Evolutionary conservation across 2,888 invertebrate genomes (phyloP), one percentile per base, ranked within the genome.

Genomic region (Macaria notata): DNA sequence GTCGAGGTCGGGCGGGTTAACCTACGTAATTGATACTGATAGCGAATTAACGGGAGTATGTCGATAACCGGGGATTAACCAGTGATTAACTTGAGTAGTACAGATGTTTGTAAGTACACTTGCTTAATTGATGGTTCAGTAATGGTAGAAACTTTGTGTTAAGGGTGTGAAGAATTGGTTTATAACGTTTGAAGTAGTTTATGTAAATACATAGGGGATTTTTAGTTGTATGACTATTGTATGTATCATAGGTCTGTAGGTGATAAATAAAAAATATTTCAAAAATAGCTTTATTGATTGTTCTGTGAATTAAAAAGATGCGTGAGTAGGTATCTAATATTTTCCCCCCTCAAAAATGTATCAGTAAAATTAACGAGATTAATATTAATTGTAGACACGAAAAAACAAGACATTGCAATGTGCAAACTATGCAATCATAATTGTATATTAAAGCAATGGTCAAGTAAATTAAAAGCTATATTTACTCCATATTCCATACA

Each of bases 1-100:
- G 70, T 70, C 71, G 71, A 73, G 73, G 72, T 73, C 70, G 73
- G 72, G 63, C 59, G 54, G 61, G 61, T 57, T 59, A 62, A 58
- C 56, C 51, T 61, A 64, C 65, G 71, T 75, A 75, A 75, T 74
- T 75, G 72, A 75, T 71, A 71, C 68, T 69, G 70, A 73, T 75
- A 66, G 72, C 50, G 51, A 51, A 59, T 59, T 59, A 54, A 59
- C 53, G 52, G 30, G 43, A 41, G 46, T 49, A 54, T 59, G 54
- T 55, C 50, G 54, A 60, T 54, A 54, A 59, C 54, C 48, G 30
- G 41, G 54, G 51, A 59, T 51, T 59, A 55, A 59, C 59, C 44
- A 39, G 54, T 55, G 45, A 59, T 54, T 54, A 54, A 59, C 47
- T 59, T 2, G 42, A 41, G 4, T 31, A 42, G 4, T 44, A 41